Conservation (phyloP, 2,113 vertebrate species). For the Garra rufa region DNA sequence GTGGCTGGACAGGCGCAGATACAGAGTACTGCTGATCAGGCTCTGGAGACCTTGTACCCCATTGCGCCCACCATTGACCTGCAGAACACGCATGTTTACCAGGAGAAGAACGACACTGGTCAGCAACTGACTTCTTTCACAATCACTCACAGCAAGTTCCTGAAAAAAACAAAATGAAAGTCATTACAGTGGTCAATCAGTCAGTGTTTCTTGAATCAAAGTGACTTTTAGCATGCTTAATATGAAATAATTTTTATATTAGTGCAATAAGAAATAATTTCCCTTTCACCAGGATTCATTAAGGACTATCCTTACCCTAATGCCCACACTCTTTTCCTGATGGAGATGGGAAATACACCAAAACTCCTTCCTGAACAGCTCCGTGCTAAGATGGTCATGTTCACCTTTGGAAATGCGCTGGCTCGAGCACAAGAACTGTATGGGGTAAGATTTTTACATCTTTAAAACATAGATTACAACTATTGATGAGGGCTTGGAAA, state of each 20-base stretch:
- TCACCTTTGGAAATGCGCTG: constrained; percentile 84
- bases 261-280: not conserved
- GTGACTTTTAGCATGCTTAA: not conserved
- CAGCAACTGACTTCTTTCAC: constrained; percentile 1
- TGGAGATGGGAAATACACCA: constrained; percentile 66
- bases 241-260: not conserved
- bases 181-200: not conserved
- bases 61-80: constrained; percentile 89
- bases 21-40: constrained; percentile 72
- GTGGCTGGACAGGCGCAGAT: constrained; percentile 82
- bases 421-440: constrained; percentile 79
- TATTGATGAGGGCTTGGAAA: not conserved
- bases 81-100: constrained; percentile 79
- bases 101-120: constrained; percentile 79
- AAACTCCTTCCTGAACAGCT: constrained; percentile 81
- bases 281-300: constrained; percentile 78
- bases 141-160: not conserved
- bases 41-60: constrained; percentile 87
- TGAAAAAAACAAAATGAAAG: not conserved
- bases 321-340: constrained; percentile 86
- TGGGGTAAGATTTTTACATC: constrained; percentile 74
- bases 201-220: not conserved
- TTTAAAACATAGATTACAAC: not conserved
- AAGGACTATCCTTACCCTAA: constrained; percentile 80
- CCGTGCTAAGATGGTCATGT: constrained; percentile 88